These are phyloP conservation scores for Macaria notata DNA, from an alignment of 2,888 invertebrate species.

Conservation along the genomic window DNA sequence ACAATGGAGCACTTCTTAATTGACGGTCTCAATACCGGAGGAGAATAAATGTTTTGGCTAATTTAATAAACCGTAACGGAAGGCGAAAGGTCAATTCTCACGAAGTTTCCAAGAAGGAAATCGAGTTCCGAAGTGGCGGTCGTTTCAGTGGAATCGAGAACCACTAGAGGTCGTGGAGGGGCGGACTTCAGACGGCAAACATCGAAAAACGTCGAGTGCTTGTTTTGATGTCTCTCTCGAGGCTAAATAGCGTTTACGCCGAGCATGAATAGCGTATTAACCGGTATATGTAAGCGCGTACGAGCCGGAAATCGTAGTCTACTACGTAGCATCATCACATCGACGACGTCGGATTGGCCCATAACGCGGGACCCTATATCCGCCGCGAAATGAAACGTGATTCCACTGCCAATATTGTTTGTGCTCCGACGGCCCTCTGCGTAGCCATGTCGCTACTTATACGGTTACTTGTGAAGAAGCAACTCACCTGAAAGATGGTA, in stretches of 20 bases:
- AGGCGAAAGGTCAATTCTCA: conserved; percentile 32
- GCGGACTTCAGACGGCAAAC: conserved; percentile 30
- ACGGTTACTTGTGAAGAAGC: conserved; percentile 21
- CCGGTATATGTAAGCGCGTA: conserved; percentile 49
- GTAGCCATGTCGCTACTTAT: conserved; percentile 34
- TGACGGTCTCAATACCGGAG: conserved; percentile 30
- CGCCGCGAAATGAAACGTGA: conserved; percentile 72
- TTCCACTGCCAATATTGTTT: conserved; percentile 62
- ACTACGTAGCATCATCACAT: conserved; percentile 65
- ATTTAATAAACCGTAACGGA: conserved; percentile 39
- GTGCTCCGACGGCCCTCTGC: conserved; percentile 41
- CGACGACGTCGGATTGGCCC: conserved; percentile 61
- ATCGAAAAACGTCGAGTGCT: conserved; percentile 34
- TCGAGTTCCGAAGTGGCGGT: conserved; percentile 39
- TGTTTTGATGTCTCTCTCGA: conserved; percentile 44
- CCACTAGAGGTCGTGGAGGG: conserved; percentile 34
- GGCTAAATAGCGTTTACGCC: conserved; percentile 41
- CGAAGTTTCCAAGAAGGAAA: conserved; percentile 40
- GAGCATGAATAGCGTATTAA: conserved; percentile 54
- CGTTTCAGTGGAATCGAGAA: conserved; percentile 38
- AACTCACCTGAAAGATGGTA: conserved; percentile 7
- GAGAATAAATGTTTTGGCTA: conserved; percentile 38
- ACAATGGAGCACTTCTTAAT: conserved; percentile 21
- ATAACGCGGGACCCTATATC: conserved; percentile 69
- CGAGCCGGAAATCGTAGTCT: conserved; percentile 68